These are phyloP conservation scores for Vollenhovia emeryi DNA, from an alignment of 1,140 invertebrate species.

Conservation along the genomic window DNA sequence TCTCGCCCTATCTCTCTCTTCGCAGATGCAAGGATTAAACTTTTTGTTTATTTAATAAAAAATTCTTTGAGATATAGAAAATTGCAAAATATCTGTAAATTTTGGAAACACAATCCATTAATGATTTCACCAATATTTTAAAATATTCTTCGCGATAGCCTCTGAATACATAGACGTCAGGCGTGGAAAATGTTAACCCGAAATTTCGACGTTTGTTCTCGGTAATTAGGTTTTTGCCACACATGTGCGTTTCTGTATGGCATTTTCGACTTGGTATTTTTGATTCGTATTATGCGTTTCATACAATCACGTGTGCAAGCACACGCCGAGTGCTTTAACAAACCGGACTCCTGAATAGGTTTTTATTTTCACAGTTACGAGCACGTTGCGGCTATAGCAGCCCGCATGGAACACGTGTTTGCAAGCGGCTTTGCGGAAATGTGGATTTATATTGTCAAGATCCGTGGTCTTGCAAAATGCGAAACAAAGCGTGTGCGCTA, in stretches of 20 bases:
- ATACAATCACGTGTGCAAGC: not conserved
- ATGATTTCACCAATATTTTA: not conserved
- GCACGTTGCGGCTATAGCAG: not conserved
- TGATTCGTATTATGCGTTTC: not conserved
- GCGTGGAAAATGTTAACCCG: not conserved
- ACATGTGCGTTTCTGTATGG: not conserved
- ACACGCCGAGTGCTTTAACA: constrained; percentile 9
- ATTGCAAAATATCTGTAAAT: not conserved
- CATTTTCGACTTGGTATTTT: not conserved
- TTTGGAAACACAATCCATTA: not conserved
- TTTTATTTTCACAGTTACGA: constrained; percentile 45
- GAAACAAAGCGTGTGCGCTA: not conserved
- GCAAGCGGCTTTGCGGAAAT: constrained; percentile 44
- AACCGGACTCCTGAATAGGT: constrained; percentile 33
- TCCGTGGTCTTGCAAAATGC: constrained; percentile 7
- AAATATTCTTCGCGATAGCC: not conserved
- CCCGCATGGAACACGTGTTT: constrained; percentile 14
- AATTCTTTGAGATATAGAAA: too few relatives aligned
- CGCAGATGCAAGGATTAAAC: too few relatives aligned
- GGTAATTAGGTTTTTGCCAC: not conserved
- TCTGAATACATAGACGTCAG: not conserved
- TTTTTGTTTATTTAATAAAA: too few relatives aligned
- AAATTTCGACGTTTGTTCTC: not conserved
- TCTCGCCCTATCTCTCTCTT: not conserved
- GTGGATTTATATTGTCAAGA: constrained; percentile 39